Conservation (phyloP, 2,113 vertebrate genomes). For the Dicrurus megarhynchus region DNA sequence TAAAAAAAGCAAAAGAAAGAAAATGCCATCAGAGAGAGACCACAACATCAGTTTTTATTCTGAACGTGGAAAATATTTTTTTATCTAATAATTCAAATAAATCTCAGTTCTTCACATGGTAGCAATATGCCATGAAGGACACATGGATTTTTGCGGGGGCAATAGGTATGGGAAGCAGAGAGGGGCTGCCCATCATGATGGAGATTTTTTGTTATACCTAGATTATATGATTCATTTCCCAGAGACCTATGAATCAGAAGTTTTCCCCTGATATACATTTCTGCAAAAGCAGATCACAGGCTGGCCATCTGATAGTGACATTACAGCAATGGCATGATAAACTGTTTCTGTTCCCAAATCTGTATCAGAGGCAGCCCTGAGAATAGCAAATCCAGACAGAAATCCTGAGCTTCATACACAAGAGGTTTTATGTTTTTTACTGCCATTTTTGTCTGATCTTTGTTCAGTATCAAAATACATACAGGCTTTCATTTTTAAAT, state of each 20-base stretch:
- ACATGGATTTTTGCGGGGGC: not conserved
- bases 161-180: not conserved
- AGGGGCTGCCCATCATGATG: not conserved
- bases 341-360: not conserved
- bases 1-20: not conserved
- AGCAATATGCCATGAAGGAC: not conserved
- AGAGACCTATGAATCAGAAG: not conserved
- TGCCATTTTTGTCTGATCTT: not conserved
- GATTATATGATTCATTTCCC: not conserved
- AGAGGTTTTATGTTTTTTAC: not conserved
- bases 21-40: not conserved
- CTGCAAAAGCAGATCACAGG: not conserved
- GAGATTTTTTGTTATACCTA: not conserved
- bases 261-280: not conserved
- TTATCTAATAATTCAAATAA: not conserved
- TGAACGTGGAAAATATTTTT: not conserved
- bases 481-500: not conserved
- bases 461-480: not conserved
- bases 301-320: not conserved
- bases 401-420: not conserved
- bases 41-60: not conserved
- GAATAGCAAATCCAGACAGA: not conserved
- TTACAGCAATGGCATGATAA: not conserved
- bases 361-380: not conserved
- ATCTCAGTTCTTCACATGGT: not conserved